Evolutionary conservation across 2,797 vertebrate species (phyloP), one percentile per base, ranked within the genome.

Genomic region (Todus mexicanus): DNA sequence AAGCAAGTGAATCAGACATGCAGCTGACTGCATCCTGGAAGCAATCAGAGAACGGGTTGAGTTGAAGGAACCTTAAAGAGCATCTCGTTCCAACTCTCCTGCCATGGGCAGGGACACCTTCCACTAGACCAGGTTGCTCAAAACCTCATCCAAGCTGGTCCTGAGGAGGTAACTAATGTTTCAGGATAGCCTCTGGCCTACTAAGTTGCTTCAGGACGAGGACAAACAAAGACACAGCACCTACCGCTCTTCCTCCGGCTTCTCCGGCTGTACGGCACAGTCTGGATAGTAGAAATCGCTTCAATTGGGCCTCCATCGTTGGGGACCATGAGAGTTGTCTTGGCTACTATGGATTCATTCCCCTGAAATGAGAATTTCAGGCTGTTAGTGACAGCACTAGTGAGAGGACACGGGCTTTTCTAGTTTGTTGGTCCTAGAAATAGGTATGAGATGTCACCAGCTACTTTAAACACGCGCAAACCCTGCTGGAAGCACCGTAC

Each of bases 331-430:
- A 99, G 96, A 23, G 98, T 99, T 68, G 99, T 99, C 97, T 98
- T 99, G 21, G 99, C 98, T 77, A 99, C 98, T 53, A 99, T 98
- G 66, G 98, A 98, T 93, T 99, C 99, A 61, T 98, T 99, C 53
- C 94, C 98, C 99, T 99, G 86, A 23, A 95, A 87, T 2, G 59
- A 93, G 33, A 82, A 19, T 51, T 53, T 53, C 0, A 15, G 0
- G 2, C 5, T 2, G 33, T 53, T 59, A 75, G 73, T 12, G 54
- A 38, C 42, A 79, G 47, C 18, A 50, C 4, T 3, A 37, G 20
- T 42, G 51, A 27, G 12, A 29, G 23, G 26, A 53, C 29, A 6
- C 0, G 0, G 38, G 11, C 35, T 50, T 11, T 63, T 31, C 47
- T n/a, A 37, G 22, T 47, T 42, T 9, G 2, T 18, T 3, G 2